These are phyloP conservation scores for Chrysina gloriosa DNA, from an alignment of 2,888 invertebrate species.

Conservation along the genomic window DNA sequence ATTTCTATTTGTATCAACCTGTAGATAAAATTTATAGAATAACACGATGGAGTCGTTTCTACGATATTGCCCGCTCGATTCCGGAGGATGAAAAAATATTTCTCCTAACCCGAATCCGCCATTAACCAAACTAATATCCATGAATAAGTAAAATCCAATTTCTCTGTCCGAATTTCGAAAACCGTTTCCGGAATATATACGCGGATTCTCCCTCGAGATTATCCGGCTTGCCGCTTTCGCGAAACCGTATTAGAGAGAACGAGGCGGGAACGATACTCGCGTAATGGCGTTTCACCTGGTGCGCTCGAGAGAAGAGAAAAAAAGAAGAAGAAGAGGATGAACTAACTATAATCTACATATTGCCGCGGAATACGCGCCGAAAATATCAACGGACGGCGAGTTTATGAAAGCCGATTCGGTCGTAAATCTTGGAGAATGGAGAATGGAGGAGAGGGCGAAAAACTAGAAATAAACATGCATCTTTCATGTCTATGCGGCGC, in stretches of 20 bases:
- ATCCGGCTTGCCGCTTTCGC: neutral
- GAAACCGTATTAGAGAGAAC: too few species aligned
- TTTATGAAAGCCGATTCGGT: neutral
- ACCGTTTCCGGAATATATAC: conserved; percentile 14
- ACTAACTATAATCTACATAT: too few species aligned
- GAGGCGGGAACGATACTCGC: too few species aligned
- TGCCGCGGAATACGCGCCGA: neutral
- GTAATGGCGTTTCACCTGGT: too few species aligned
- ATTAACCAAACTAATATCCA: conserved; percentile 30
- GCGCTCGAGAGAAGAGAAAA: too few species aligned
- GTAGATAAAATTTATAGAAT: neutral
- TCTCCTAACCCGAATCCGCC: neutral
- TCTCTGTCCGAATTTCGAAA: conserved; percentile 25
- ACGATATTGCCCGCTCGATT: conserved; percentile 10
- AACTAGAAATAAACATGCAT: neutral
- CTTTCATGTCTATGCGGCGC: neutral
- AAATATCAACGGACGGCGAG: neutral
- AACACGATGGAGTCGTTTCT: neutral
- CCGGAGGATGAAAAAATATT: conserved; percentile 41
- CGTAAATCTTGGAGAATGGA: neutral
- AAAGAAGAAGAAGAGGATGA: too few species aligned
- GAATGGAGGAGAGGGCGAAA: neutral
- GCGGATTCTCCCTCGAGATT: conserved; percentile 19
- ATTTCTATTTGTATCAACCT: too few species aligned
- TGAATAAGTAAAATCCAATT: conserved; percentile 37